These are phyloP conservation scores for Pachycephala philippinensis DNA, from an alignment of 2,113 vertebrate species.

Conservation along the genomic window DNA sequence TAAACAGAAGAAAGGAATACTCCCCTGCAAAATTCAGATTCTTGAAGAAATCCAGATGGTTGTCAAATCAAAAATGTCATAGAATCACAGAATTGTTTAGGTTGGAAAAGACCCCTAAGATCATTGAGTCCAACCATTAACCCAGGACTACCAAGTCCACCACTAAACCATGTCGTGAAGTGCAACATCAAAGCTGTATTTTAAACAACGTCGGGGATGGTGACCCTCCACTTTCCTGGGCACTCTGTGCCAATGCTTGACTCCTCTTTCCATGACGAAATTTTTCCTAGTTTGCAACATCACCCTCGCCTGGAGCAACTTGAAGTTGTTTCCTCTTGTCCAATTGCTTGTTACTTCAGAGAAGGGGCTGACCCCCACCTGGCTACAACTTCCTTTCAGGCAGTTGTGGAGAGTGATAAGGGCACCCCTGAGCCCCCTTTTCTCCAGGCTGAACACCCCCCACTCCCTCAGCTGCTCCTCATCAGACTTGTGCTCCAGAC, in stretches of 20 bases:
- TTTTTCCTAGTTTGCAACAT: neutral
- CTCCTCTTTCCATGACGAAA: neutral
- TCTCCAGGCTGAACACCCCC: neutral
- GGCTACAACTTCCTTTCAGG: neutral
- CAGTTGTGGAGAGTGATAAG: neutral
- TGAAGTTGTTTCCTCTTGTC: neutral
- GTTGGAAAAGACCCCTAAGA: neutral
- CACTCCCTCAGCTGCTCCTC: rapidly evolving
- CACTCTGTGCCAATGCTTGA: neutral
- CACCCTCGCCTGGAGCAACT: neutral
- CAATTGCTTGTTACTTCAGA: neutral
- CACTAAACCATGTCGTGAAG: neutral
- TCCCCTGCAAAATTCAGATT: neutral
- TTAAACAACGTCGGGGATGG: neutral
- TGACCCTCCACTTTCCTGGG: neutral
- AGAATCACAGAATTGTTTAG: neutral
- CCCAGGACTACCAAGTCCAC: neutral
- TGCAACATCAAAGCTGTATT: neutral
- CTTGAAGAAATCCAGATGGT: neutral
- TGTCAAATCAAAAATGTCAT: neutral
- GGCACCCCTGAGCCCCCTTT: rapidly evolving
- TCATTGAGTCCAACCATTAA: neutral
- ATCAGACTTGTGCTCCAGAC: neutral
- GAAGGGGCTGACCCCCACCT: no score
- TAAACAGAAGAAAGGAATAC: neutral